phyloP scores from a whole-genome alignment of 2,113 vertebrate genomes.

The Pangasianodon hypophthalmus region DNA sequence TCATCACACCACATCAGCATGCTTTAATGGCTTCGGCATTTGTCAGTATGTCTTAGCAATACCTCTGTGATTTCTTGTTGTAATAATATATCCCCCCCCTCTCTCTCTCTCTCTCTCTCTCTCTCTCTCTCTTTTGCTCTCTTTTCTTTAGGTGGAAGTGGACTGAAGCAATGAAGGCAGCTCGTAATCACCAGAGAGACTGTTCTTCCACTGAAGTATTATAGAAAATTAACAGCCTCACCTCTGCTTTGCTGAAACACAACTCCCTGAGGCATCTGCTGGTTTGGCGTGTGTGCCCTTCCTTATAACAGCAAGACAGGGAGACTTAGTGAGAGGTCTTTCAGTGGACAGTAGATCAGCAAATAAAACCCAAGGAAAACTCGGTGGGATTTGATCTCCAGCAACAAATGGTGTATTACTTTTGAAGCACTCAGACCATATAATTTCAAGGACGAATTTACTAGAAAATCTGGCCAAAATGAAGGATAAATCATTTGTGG shows the following conservation, averaged over 20 bases:
- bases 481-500: conserved; percentile 87
- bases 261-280: conserved; percentile 53
- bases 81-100: conserved; percentile 48
- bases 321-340: conserved; percentile 60
- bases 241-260: conserved; percentile 54
- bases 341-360: conserved; percentile 61
- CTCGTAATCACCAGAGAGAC: conserved; percentile 60
- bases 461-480: conserved; percentile 84
- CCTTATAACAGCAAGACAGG: conserved; percentile 54
- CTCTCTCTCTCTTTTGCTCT: conserved; percentile 40
- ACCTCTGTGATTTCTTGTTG: conserved; percentile 35
- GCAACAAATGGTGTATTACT: conserved; percentile 75
- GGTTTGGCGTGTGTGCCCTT: conserved; percentile 52
- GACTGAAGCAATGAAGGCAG: conserved; percentile 68
- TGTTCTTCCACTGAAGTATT: conserved; percentile 58
- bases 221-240: conserved; percentile 61
- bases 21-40: conserved; percentile 64
- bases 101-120: conserved; percentile 55
- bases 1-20: conserved; percentile 66
- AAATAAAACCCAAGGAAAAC: conserved; percentile 55
- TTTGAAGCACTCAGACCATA: conserved; percentile 66
- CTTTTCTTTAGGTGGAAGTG: conserved; percentile 69
- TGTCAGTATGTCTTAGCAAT: conserved; percentile 63
- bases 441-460: conserved; percentile 72
- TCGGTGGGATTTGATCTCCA: conserved; percentile 64